Conservation (phyloP, 35 echinoderm and acorn worm genomes). For the Apostichopus californicus region DNA sequence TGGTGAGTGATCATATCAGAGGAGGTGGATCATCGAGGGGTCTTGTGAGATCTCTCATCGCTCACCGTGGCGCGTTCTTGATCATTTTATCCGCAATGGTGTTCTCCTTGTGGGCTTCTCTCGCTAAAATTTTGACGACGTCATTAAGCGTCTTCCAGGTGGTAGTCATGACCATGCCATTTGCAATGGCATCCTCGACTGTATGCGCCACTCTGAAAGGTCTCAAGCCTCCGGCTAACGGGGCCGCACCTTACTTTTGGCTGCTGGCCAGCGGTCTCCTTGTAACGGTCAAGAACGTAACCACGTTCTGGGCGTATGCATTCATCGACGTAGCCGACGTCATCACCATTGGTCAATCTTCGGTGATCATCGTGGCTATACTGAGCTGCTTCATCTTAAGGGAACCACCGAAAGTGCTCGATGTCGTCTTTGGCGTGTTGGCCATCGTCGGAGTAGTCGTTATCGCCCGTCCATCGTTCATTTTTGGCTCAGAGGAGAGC, state of each 20-base stretch:
- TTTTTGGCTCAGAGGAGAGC: neutral
- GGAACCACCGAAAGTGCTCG: neutral
- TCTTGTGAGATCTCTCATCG: neutral
- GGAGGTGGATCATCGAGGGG: neutral
- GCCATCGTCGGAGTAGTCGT: slow-evolving; percentile 2
- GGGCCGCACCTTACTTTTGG: neutral
- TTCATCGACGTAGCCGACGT: neutral
- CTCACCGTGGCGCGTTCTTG: neutral
- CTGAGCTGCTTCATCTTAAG: neutral
- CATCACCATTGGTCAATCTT: slow-evolving; percentile 13
- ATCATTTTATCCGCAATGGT: neutral
- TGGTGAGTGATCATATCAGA: neutral
- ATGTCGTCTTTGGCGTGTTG: neutral
- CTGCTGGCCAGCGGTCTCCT: neutral
- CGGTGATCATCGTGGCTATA: neutral
- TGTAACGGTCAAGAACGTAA: neutral
- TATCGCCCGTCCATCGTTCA: neutral
- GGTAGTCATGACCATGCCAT: neutral
- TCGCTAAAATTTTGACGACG: neutral
- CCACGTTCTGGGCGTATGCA: neutral
- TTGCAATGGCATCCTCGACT: neutral
- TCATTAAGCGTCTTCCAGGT: neutral
- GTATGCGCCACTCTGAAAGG: neutral
- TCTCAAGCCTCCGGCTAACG: neutral
- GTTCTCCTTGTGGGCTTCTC: neutral